Percentiles rank a stretch among this genome's conserved stretches.
Conservation (phyloP, 2,113 vertebrate genomes). For the Bujurquina vittata region DNA sequence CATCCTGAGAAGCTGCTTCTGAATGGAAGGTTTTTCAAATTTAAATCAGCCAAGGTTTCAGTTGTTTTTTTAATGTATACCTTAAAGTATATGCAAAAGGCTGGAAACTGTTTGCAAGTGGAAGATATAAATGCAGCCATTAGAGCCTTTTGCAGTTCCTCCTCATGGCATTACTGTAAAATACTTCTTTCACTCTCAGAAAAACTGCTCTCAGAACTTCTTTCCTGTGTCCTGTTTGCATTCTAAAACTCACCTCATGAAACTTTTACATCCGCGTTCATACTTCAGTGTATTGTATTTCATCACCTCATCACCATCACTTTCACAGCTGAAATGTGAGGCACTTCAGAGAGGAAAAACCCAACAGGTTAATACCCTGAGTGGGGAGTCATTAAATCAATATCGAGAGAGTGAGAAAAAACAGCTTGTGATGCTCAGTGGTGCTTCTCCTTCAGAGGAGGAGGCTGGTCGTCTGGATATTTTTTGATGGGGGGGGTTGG, state of each 20-base stretch:
- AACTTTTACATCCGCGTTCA: not conserved
- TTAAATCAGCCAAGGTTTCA: not conserved
- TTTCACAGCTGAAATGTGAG: not conserved
- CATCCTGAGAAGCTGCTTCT: not conserved
- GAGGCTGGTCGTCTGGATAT: not conserved
- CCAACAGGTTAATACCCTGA: not conserved
- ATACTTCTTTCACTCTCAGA: not conserved
- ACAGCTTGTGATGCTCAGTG: not conserved
- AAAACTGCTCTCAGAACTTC: not conserved
- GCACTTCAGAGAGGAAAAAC: not conserved
- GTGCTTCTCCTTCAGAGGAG: not conserved
- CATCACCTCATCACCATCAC: not conserved
- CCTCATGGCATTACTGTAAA: too few species aligned
- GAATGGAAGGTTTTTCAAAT: not conserved
- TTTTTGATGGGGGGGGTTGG: not conserved
- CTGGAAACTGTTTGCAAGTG: not conserved
- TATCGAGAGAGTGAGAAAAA: not conserved
- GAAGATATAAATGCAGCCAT: not conserved
- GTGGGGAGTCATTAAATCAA: not conserved
- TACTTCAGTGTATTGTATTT: not conserved
- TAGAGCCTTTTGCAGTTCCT: not conserved
- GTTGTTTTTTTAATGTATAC: not conserved
- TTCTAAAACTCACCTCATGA: not conserved
- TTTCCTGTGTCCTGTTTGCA: not conserved
- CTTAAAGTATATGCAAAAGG: not conserved